A percentile compares a stretch with the other conserved stretches of the same genome.
These are phyloP conservation scores for Apostichopus leukothele DNA, from an alignment of 53 echinoderm and acorn worm species.

Conservation along the genomic window DNA sequence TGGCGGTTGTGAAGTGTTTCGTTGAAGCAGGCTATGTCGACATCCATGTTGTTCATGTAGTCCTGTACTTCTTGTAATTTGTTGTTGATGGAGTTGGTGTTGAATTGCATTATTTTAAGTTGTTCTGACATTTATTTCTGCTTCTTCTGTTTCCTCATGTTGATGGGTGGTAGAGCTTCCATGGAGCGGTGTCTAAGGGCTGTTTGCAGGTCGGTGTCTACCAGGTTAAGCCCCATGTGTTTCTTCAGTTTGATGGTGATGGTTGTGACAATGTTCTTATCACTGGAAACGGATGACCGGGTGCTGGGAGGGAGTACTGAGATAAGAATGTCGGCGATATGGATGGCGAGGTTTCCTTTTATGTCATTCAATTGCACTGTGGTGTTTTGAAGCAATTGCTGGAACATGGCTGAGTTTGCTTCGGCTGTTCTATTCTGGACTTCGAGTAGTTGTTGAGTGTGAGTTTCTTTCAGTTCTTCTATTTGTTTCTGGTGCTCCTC, in stretches of 20 bases:
- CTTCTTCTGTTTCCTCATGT: neutral
- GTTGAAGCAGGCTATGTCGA: slow-evolving; percentile 10
- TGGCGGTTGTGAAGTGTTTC: neutral
- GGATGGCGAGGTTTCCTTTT: neutral
- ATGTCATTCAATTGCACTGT: no score
- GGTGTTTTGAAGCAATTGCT: no score
- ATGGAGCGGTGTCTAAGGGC: neutral
- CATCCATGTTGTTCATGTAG: neutral
- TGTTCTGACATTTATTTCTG: neutral
- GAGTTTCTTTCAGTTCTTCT: neutral
- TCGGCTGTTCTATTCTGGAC: neutral
- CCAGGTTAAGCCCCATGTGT: neutral
- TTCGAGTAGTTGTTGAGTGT: neutral
- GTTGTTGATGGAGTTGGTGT: slow-evolving; percentile 11
- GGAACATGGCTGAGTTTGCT: no score
- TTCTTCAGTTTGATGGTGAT: neutral
- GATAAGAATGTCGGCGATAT: neutral
- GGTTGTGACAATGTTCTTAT: neutral
- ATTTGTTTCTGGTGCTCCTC: neutral
- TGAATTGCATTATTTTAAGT: neutral
- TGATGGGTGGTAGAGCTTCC: neutral
- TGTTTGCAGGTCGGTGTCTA: neutral
- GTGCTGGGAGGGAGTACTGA: neutral
- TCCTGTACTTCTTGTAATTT: neutral
- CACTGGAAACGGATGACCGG: neutral